Evolutionary conservation across 2,113 vertebrate species (phyloP), one percentile per base, ranked within the genome.

Genomic region (Enhydra lutris): DNA sequence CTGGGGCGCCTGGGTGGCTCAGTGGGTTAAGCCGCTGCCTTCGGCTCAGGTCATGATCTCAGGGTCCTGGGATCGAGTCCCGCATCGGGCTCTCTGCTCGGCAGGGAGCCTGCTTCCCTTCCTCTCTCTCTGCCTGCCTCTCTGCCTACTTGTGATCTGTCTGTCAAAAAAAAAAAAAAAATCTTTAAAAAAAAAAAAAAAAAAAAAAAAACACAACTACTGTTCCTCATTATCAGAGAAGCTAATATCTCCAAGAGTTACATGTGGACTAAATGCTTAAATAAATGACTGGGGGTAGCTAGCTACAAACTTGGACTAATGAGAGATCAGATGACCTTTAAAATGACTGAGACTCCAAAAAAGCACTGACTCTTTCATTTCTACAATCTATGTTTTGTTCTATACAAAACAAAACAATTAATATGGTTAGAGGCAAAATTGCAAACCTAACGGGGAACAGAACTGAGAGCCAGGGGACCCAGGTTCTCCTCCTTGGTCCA

Each of bases 341-440:
- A 90, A 96, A 94, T 91, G 57, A 78, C 21, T 95, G 83, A 87
- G 61, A 91, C 95, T 96, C 39, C 47, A 86, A 87, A 89, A 85
- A 86, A 79, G 36, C 14, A 71, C 15, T 36, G 10, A 61, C 6
- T 36, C 31, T 6, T 69, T 80, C 23, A 81, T 69, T 89, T 95
- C 26, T 92, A 18, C 24, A 96, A 76, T 95, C 81, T 91, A 13
- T 80, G 31, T 84, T 89, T 97, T 83, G 24, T 91, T 92, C 59
- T 92, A 29, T 47, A 89, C 15, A 90, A 57, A 95, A 92, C 88
- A 95, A 96, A 97, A 83, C 23, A 96, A 96, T 90, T 91, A 52
- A 90, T 88, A 84, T 34, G 59, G 57, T 81, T 65, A 83, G 59
- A 59, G 94, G 14, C 45, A 88, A 95, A 93, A 89, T 59, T 74